phyloP scores from a whole-genome alignment of 2,888 invertebrate genomes.

The Limnephilus lunatus region DNA sequence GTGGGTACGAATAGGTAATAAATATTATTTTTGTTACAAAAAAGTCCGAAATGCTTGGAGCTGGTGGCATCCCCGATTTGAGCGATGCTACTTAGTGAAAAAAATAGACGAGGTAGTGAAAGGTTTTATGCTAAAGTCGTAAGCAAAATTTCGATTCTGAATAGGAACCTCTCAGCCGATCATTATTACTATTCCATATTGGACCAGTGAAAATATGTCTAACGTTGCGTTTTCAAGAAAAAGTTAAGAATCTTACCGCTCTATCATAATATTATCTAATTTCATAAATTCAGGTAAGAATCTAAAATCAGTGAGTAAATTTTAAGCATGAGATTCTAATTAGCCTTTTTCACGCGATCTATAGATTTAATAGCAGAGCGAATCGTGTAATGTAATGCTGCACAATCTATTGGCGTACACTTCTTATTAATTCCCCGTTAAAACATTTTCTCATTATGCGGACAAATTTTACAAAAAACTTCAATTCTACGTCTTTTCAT shows the following conservation, averaged over 20 bases:
- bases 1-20: background rate
- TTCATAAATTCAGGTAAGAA: too few relatives aligned
- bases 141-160: background rate
- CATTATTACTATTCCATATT: background rate
- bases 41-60: too few relatives aligned
- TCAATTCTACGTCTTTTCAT: background rate
- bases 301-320: background rate
- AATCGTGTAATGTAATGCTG: accelerated
- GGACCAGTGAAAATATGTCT: background rate
- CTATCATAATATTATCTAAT: background rate
- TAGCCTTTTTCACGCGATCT: background rate
- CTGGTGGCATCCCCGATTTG: too few relatives aligned
- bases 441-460: background rate
- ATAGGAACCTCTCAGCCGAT: background rate
- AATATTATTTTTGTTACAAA: background rate
- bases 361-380: background rate
- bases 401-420: background rate
- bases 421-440: too few relatives aligned
- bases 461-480: background rate
- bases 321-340: background rate
- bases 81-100: too few relatives aligned
- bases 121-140: background rate
- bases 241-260: background rate
- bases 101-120: background rate
- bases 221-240: too few relatives aligned